Evolutionary conservation across 2,113 vertebrate species (phyloP), one percentile per base, ranked within the genome.

Genomic region (Sinocyclocheilus anshuiensis): DNA sequence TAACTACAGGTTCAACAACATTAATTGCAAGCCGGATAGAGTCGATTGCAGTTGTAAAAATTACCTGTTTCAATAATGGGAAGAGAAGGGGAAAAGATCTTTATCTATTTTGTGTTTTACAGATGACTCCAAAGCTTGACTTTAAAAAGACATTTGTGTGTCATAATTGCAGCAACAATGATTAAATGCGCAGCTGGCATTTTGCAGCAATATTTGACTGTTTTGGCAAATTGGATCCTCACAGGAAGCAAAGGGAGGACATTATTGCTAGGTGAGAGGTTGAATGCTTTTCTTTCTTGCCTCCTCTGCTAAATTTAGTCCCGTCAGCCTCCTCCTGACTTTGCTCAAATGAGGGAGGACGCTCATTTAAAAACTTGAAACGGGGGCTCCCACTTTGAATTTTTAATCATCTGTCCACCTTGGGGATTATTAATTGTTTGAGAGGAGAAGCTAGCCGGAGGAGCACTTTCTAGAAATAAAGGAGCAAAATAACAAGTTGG

Each of bases 201-300:
- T 85, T 88, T 90, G 87, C 55, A 0, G 22, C n/a, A 26, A 53
- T 29, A 78, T 90, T 84, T 84, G 86, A 36, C 87, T 86, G 86
- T 71, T 85, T 89, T 76, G 65, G 81, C 84, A 88, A 90, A 91
- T 88, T 87, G 85, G 85, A 87, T 72, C 82, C 63, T 71, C 67
- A 84, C 74, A 86, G 81, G 48, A 78, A 57, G 86, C 84, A 81
- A 53, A 88, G 24, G 16, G 65, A 78, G 50, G 75, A 86, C 86
- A 83, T 88, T 86, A 88, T 88, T 85, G 81, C 42, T 15, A 1
- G 4, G 42, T 76, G 84, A 87, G 84, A 78, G 74, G 83, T 26
- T 4, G 16, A 88, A 77, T 59, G 39, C 84, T 89, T 82, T 24
- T 29, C 77, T 87, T 71, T 86, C 67, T 84, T 77, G 81, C n/a